phyloP scores from a whole-genome alignment of 2,797 vertebrate species.

The Euphonia xanthogaster region DNA sequence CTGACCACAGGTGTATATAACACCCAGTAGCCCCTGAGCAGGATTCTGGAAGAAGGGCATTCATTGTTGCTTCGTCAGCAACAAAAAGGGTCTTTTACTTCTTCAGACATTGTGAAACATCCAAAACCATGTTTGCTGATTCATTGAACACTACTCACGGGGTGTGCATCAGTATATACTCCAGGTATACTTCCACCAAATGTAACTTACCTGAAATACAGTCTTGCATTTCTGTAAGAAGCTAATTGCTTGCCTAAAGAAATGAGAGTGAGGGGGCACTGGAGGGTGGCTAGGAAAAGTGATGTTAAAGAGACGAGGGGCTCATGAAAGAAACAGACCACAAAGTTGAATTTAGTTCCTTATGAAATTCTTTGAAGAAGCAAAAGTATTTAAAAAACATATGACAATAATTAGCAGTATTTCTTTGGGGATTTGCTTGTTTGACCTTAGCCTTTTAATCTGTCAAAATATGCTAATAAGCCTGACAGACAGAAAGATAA shows the following conservation, averaged over 20 bases:
- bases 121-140: background rate
- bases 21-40: background rate
- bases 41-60: background rate
- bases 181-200: background rate
- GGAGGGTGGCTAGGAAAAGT: background rate
- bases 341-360: conserved; percentile 69
- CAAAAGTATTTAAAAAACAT: conserved; percentile 77
- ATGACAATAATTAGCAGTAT: conserved; percentile 77
- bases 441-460: conserved; percentile 81
- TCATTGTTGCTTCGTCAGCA: background rate
- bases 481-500: conserved; percentile 74
- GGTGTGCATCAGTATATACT: background rate
- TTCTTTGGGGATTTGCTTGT: conserved; percentile 78
- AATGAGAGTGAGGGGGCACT: background rate
- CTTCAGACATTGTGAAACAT: background rate
- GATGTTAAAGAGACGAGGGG: background rate
- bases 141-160: background rate
- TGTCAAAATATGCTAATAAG: conserved; percentile 78
- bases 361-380: conserved; percentile 75
- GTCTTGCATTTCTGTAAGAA: background rate
- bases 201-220: background rate
- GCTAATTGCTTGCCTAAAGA: background rate
- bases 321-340: conserved; percentile 61
- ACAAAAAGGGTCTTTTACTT: background rate
- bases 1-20: background rate